A percentile compares a stretch with the other conserved stretches of the same genome.
phyloP scores from a whole-genome alignment of 2,113 vertebrate genomes.

The Crotalus tigris region DNA sequence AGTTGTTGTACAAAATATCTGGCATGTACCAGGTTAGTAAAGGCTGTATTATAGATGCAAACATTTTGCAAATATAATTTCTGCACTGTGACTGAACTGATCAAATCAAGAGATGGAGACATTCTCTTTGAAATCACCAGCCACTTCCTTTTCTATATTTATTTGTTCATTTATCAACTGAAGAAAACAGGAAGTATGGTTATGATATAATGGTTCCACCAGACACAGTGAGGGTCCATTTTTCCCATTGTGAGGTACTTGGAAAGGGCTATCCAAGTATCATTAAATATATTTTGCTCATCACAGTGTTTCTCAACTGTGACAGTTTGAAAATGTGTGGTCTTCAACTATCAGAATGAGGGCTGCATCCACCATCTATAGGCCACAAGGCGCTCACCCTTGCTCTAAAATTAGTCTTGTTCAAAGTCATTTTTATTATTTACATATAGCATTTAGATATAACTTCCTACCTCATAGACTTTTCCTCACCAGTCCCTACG shows the following conservation, averaged over 20 bases:
- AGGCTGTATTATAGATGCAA: background rate
- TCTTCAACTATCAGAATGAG: background rate
- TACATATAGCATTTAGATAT: no score
- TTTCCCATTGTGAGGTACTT: background rate
- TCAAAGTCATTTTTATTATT: background rate
- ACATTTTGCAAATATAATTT: background rate
- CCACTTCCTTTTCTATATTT: background rate
- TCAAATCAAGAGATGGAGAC: background rate
- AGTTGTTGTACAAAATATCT: background rate
- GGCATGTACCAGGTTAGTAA: background rate
- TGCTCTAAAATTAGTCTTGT: background rate
- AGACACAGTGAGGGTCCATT: background rate
- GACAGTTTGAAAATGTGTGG: background rate
- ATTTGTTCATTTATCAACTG: background rate
- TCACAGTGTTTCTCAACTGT: background rate
- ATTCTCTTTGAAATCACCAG: background rate
- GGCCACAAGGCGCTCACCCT: background rate
- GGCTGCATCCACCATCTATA: background rate
- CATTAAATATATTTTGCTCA: background rate
- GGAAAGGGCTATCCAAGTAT: background rate
- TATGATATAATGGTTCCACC: background rate
- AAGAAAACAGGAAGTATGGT: background rate
- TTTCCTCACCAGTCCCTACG: background rate
- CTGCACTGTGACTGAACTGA: background rate
- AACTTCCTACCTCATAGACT: background rate